Evolutionary conservation across 2,888 invertebrate species (phyloP), one percentile per base, ranked within the genome.

Genomic region (Sclerodermus sp.): DNA sequence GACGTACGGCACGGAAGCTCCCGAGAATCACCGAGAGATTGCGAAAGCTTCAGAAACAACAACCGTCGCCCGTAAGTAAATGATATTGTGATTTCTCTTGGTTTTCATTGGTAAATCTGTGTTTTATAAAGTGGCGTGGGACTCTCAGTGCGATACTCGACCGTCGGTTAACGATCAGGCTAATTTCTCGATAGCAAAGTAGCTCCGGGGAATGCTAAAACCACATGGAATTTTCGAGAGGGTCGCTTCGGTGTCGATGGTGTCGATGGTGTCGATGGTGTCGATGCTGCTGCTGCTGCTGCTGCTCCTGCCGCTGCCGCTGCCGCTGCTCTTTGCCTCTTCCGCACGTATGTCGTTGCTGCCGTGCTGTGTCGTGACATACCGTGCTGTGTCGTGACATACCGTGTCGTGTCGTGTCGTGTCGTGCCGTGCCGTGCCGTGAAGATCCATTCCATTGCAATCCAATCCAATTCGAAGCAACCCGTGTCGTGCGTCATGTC

Each of bases 31-130:
- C 72, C 76, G 76, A 76, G 66, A 71, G 70, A 73, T 75, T 73
- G 75, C 75, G 76, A 76, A 70, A 73, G 72, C 70, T 74, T 76
- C 78, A 76, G 79, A 79, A 79, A 81, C 80, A 80, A 80, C 79
- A 80, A 79, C 76, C 76, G 73, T 78, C 77, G 79, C 77, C 79
- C 79, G 81, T 81, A 79, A 81, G 81, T 81, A 79, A 77, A 72
- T 74, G 76, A 73, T 76, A 70, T 66, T 70, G 63, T 67, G 68
- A 62, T 68, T 53, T 59, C 51, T 60, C 47, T 44, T 63, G 49
- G 42, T 47, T 59, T 67, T 61, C 48, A 16, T 47, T 10, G 41
- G 34, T 52, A 57, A 58, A 53, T 55, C 53, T 44, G 30, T 51
- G 47, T 16, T 30, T 31, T 49, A 23, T n/a, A 39, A 13, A 8